Percentiles rank a stretch among this genome's conserved stretches.
These are phyloP conservation scores for Lepetodrilus schrolli DNA, from an alignment of 2,888 invertebrate species.

Conservation along the genomic window DNA sequence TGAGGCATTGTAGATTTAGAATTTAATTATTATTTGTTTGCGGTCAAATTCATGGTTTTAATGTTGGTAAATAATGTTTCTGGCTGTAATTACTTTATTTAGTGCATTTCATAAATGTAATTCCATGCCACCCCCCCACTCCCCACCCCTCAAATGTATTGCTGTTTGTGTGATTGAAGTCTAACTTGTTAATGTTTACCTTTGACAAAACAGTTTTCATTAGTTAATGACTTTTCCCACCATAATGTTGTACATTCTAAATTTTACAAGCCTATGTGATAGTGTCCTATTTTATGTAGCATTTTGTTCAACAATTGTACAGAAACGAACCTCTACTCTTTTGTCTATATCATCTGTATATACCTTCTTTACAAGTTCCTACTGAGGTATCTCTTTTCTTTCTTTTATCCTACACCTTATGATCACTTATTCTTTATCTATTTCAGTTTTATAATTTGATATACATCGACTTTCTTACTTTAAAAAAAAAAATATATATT, in stretches of 20 bases:
- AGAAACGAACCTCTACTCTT: background rate
- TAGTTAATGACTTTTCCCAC: background rate
- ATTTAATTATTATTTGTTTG: too few relatives aligned
- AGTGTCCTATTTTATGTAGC: background rate
- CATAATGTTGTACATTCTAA: background rate
- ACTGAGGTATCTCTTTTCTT: background rate
- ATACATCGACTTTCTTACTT: background rate
- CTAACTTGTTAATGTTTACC: too few relatives aligned
- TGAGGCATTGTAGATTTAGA: too few relatives aligned
- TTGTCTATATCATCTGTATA: background rate
- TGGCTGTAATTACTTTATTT: too few relatives aligned
- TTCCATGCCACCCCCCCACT: too few relatives aligned
- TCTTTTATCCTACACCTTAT: background rate
- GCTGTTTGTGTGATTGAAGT: too few relatives aligned
- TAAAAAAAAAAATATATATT: background rate
- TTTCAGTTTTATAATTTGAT: background rate
- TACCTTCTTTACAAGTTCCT: background rate
- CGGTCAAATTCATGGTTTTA: too few relatives aligned
- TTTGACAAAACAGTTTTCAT: too few relatives aligned
- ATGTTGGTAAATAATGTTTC: too few relatives aligned
- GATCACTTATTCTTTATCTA: background rate
- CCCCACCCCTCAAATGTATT: too few relatives aligned
- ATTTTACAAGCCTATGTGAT: slow-evolving; percentile 11
- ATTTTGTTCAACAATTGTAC: background rate
- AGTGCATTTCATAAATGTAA: too few relatives aligned